Percentiles rank a stretch among this genome's conserved stretches.
These are phyloP conservation scores for Thunnus thynnus DNA, from an alignment of 2,113 vertebrate genomes.

Conservation along the genomic window DNA sequence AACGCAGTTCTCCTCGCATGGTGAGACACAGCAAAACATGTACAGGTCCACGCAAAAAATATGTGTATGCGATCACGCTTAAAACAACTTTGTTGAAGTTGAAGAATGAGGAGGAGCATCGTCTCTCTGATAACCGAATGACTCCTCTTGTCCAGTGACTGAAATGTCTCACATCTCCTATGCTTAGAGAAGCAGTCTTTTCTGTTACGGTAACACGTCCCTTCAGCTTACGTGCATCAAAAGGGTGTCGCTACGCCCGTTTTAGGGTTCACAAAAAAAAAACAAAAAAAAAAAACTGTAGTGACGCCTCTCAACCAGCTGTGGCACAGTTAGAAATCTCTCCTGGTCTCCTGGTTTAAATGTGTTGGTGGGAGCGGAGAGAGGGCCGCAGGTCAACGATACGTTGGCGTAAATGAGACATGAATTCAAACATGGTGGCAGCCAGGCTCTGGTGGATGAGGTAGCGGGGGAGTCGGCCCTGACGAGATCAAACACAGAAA, in stretches of 20 bases:
- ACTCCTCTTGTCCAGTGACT: constrained; percentile 17
- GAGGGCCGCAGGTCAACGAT: constrained; percentile 82
- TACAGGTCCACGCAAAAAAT: constrained; percentile 37
- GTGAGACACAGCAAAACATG: constrained; percentile 7
- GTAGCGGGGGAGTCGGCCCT: constrained; percentile 96
- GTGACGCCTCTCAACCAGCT: constrained; percentile 18
- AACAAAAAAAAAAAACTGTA: neutral
- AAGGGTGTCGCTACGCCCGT: neutral
- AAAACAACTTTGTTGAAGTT: neutral
- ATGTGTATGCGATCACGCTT: neutral
- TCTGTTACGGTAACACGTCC: neutral
- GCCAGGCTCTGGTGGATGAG: constrained; percentile 97
- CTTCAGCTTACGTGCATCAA: neutral
- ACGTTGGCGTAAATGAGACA: constrained; percentile 92
- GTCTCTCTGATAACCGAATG: constrained; percentile 4
- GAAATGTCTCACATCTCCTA: constrained; percentile 13
- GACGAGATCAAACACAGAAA: constrained; percentile 25
- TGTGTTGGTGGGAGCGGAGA: constrained; percentile 46
- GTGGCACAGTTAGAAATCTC: neutral
- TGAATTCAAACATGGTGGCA: constrained; percentile 97
- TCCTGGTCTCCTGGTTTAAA: constrained; percentile 10
- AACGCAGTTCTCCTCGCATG: constrained; percentile 1
- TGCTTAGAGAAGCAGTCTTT: neutral
- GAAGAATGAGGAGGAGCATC: neutral
- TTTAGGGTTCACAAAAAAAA: neutral